A percentile compares a stretch with the other conserved stretches of the same genome.
phyloP scores from a whole-genome alignment of 2,113 vertebrate species.

The Cephalopterus ornatus region DNA sequence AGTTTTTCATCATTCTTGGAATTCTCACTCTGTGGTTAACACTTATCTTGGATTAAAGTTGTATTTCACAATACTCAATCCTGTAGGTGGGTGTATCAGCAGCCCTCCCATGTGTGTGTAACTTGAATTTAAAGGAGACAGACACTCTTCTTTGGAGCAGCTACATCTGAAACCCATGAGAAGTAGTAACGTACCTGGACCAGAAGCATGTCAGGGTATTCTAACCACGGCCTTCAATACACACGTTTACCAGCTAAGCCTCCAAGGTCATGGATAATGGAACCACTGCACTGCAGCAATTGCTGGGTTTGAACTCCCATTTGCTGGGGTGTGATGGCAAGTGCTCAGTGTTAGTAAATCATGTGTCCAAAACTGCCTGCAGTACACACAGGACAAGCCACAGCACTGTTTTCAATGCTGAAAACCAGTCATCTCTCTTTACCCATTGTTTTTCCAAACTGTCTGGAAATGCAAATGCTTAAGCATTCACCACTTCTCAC shows the following conservation, averaged over 20 bases:
- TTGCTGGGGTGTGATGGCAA: not conserved
- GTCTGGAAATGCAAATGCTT: not conserved
- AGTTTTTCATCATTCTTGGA: not conserved
- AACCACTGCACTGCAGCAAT: not conserved
- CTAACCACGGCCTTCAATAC: not conserved
- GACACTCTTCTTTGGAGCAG: not conserved
- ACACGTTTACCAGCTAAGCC: not conserved
- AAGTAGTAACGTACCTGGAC: not conserved
- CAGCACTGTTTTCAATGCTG: not conserved
- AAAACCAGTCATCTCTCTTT: conserved; percentile 19
- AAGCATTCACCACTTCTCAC: conserved; percentile 2
- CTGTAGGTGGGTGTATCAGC: not conserved
- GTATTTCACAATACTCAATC: not conserved
- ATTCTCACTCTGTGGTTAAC: not conserved
- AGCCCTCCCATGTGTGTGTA: not conserved
- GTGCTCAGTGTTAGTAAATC: conserved; percentile 8
- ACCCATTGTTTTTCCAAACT: not conserved
- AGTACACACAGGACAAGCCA: not conserved
- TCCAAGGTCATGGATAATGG: not conserved
- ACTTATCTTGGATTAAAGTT: not conserved
- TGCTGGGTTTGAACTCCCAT: conserved; percentile 69
- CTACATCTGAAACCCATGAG: not conserved
- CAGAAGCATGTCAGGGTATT: not conserved
- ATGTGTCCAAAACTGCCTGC: not conserved
- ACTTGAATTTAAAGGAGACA: not conserved